Conservation (phyloP, 2,797 vertebrate genomes). For the Neosalanx taihuensis region DNA sequence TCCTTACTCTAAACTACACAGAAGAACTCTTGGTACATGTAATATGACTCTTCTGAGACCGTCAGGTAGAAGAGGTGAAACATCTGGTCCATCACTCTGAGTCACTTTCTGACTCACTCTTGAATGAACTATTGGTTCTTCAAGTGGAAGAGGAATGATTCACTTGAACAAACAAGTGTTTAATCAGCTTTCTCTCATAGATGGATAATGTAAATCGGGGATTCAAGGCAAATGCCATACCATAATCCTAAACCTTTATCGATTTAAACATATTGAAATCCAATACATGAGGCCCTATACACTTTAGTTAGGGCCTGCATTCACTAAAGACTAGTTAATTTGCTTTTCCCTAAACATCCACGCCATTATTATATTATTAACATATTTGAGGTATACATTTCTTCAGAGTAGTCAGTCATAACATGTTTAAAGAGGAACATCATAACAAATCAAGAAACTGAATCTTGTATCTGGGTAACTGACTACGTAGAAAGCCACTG, state of each 20-base stretch:
- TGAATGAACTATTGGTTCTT: slow-evolving; percentile 45
- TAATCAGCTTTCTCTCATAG: slow-evolving; percentile 22
- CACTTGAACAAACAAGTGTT: slow-evolving; percentile 18
- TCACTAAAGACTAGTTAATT: slow-evolving; percentile 47
- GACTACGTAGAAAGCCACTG: slow-evolving; percentile 18
- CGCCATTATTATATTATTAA: background rate
- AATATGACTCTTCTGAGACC: background rate
- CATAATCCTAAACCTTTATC: slow-evolving; percentile 26
- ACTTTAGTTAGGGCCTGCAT: background rate
- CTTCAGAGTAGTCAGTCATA: too few species aligned
- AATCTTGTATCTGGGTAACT: background rate
- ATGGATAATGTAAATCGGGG: slow-evolving; percentile 28
- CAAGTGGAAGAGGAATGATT: slow-evolving; percentile 24
- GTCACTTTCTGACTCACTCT: slow-evolving; percentile 16
- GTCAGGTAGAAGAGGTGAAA: slow-evolving; percentile 1
- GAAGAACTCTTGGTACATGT: background rate
- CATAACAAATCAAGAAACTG: background rate
- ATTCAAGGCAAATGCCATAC: slow-evolving; percentile 28
- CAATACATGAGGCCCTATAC: slow-evolving; percentile 31
- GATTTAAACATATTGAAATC: slow-evolving; percentile 35
- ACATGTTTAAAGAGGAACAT: background rate
- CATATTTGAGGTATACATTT: too few species aligned
- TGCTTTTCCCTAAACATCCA: slow-evolving; percentile 10
- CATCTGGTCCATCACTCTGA: background rate
- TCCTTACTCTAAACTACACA: background rate